Conservation (phyloP, 2,888 invertebrate genomes). For the Taphrorychus bicolor region DNA sequence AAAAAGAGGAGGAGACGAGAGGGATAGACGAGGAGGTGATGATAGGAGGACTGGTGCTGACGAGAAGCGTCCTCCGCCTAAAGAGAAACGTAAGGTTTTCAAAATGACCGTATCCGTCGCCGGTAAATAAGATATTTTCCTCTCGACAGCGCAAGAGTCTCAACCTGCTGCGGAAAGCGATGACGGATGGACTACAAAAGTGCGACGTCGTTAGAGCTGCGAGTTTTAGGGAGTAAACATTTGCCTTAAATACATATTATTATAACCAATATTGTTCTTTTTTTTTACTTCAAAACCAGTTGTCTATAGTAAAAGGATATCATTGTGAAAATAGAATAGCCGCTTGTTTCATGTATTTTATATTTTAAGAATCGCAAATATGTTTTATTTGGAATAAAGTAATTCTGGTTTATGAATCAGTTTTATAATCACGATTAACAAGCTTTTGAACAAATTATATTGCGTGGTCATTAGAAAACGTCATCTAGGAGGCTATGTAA, state of each 20-base stretch:
- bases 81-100: slow-evolving; percentile 54
- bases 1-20: slow-evolving; percentile 37
- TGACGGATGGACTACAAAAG: slow-evolving; percentile 55
- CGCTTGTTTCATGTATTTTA: slow-evolving; percentile 26
- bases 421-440: too few species aligned
- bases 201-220: slow-evolving; percentile 44
- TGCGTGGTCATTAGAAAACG: too few species aligned
- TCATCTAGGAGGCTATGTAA: too few species aligned
- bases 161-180: slow-evolving; percentile 50
- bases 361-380: background rate
- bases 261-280: background rate
- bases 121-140: slow-evolving; percentile 9
- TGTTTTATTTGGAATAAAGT: background rate
- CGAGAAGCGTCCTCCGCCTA: slow-evolving; percentile 42
- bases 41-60: slow-evolving; percentile 23
- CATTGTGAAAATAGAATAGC: slow-evolving; percentile 22
- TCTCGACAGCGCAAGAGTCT: slow-evolving; percentile 50
- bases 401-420: background rate
- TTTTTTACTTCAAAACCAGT: background rate
- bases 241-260: background rate
- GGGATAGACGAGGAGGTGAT: slow-evolving; percentile 4
- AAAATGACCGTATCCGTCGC: background rate
- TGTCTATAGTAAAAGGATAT: slow-evolving; percentile 50
- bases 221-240: background rate
- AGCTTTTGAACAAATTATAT: too few species aligned